Base-by-base conservation (phyloP, 2,888 invertebrate genomes). In the Pterobdella sp. region DNA sequence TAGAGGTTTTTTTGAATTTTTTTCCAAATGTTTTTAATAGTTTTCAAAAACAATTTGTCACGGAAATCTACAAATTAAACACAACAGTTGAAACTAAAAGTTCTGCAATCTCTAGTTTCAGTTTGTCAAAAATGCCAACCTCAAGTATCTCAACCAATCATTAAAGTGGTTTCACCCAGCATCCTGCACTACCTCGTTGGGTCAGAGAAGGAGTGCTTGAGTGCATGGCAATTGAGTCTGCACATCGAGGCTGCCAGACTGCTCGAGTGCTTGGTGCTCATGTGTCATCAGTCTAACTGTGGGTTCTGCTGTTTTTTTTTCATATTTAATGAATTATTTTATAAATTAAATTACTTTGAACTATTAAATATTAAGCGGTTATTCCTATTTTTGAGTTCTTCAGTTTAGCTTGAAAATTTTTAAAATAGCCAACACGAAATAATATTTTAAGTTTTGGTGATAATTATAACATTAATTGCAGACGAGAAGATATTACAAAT, bases 151-250 rank as follows among this genome's bases (percentile, higher is more conserved):
- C 89, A 89, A 3, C 90, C 91, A 0, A 92, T 90, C 80, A 91
- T 93, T 78, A 91, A 91, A 79, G 88, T 90, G 0, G 84, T 92
- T 76, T 91, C 91, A 7, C 91, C 92, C 1, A 86, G 90, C 78
- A 86, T 93, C 72, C 88, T 92, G 49, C 90, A 91, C 82, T 88
- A 88, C 79, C 85, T 91, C 67, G 89, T 90, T 80, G 86, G 87
- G 10, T 88, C 89, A 71, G 84, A 86, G 69, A 87, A 88, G 64
- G 87, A 87, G 76, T 86, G 86, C 77, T 87, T 89, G 14, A 83
- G 86, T 18, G 90, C 91, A 75, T 83, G 86, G n/a, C 90, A 92
- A 80, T 31, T 91, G 67, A 86, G 88, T 37, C 87, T 91, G 68
- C 87, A 89, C 22, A 83, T 90, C 66, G 91, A 91, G 82, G 88